Conservation (phyloP, 2,797 vertebrate species). For the Lophius americanus region DNA sequence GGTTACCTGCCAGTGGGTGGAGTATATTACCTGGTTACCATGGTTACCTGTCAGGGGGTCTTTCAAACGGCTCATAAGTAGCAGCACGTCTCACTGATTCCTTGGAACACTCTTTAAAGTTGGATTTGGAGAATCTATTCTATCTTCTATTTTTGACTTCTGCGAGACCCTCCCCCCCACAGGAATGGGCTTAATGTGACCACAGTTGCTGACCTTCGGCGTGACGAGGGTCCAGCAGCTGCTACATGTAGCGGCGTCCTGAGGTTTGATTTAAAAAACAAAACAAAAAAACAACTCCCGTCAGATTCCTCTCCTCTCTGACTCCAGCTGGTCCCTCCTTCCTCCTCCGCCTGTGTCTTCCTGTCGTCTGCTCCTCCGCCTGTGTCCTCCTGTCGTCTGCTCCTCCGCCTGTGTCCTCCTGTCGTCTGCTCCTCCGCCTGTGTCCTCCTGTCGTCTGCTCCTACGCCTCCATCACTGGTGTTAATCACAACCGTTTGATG, state of each 20-base stretch:
- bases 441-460: conserved; percentile 16
- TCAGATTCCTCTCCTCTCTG: not conserved
- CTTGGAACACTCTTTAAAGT: not conserved
- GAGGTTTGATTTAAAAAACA: conserved; percentile 31
- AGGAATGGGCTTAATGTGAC: conserved; percentile 1
- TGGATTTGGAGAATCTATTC: not conserved
- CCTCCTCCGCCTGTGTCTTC: conserved; percentile 5
- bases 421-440: conserved; percentile 17
- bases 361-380: conserved; percentile 17
- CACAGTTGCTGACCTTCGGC: not conserved
- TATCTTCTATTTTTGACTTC: not conserved
- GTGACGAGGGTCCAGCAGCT: conserved; percentile 20
- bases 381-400: conserved; percentile 17
- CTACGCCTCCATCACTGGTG: not conserved
- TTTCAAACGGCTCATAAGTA: not conserved
- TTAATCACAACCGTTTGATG: conserved; percentile 42
- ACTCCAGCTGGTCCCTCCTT: conserved; percentile 12
- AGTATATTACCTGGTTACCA: too few species aligned
- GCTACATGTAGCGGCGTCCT: not conserved
- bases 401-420: conserved; percentile 6
- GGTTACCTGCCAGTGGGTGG: too few species aligned
- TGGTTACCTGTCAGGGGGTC: too few species aligned
- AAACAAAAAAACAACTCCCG: conserved; percentile 15
- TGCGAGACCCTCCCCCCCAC: not conserved
- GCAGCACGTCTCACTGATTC: not conserved